Evolutionary conservation across 2,797 vertebrate species (phyloP).

Genomic region (Falco novaeseelandiae): DNA sequence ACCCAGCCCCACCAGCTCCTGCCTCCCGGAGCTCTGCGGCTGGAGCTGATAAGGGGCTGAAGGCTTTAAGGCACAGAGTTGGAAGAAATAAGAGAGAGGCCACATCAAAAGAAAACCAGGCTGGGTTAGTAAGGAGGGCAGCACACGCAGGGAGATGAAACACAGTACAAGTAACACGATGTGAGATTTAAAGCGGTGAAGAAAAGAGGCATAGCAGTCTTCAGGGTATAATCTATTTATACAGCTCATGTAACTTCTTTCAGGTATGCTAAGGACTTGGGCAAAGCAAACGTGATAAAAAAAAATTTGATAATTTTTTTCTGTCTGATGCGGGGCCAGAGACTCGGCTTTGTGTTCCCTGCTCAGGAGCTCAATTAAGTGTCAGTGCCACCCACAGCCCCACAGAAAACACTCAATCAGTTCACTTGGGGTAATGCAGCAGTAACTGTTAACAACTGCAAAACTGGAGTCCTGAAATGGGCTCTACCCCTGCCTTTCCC

Average conservation of each 20-base stretch:
- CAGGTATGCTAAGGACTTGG: not conserved
- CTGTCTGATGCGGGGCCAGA: not conserved
- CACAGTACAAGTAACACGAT: not conserved
- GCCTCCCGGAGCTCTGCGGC: accelerated
- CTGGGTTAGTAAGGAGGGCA: not conserved
- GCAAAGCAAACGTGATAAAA: not conserved
- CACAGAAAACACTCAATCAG: not conserved
- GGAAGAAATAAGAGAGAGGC: not conserved
- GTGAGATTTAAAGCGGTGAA: not conserved
- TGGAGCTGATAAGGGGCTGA: not conserved
- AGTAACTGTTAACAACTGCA: not conserved
- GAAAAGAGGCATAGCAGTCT: not conserved
- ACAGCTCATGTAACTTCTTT: not conserved
- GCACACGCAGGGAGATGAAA: not conserved
- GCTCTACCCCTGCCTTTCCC: not conserved
- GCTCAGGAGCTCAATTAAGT: not conserved
- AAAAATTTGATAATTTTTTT: not conserved
- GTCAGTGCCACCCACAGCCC: not conserved
- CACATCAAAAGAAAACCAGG: accelerated
- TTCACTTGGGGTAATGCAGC: not conserved
- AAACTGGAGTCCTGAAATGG: not conserved
- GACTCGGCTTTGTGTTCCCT: not conserved
- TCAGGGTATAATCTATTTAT: not conserved
- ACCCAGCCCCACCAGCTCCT: accelerated
- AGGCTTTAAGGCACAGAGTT: not conserved